Base-by-base conservation (phyloP, 2,888 invertebrate species). In the Dicyrtomina minuta region DNA sequence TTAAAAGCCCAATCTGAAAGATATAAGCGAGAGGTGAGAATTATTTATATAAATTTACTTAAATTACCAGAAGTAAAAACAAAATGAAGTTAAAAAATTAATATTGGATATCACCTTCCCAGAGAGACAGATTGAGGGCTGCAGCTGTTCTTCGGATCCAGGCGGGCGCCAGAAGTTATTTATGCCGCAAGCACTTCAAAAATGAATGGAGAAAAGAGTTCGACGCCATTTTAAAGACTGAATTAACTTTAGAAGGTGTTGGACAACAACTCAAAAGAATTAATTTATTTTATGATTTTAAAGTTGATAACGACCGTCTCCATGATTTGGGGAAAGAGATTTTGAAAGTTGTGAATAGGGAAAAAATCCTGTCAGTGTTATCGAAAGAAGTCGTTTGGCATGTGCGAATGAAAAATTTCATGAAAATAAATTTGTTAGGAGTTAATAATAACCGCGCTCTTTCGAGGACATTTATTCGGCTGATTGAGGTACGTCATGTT, bases 1-100 rank as follows among this genome's bases (percentile, higher is more conserved):
- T 87, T 88, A 69, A 89, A 91, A 81, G 90, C 92, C 55, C 93
- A 93, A 80, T 86, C 88, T 80, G 94, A 95, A 83, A 87, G 96
- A 74, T 87, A 89, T 75, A 93, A 93, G 83, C 86, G 96, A 81
- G 93, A 95, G 85, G 92, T 90, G 81, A 76, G 79, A 72, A 66
- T 68, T 70, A 59, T 65, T 70, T 71, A 60, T n/a, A 33, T 56
- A 22, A n/a, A n/a, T n/a, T n/a, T n/a, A n/a, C n/a, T n/a, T n/a
- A n/a, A 46, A 61, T 62, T 33, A 62, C 70, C 58, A 53, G 49
- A 66, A 71, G n/a, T n/a, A n/a, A n/a, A 10, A 41, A 66, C 60
- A 70, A 51, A 26, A 10, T 26, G 24, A 22, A 55, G 2, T 20
- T 24, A 24, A 17, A 55, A n/a, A n/a, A n/a, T n/a, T n/a, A n/a